These are phyloP conservation scores for Motacilla tschutschensis DNA, from an alignment of 2,113 vertebrate species.

Conservation along the genomic window DNA sequence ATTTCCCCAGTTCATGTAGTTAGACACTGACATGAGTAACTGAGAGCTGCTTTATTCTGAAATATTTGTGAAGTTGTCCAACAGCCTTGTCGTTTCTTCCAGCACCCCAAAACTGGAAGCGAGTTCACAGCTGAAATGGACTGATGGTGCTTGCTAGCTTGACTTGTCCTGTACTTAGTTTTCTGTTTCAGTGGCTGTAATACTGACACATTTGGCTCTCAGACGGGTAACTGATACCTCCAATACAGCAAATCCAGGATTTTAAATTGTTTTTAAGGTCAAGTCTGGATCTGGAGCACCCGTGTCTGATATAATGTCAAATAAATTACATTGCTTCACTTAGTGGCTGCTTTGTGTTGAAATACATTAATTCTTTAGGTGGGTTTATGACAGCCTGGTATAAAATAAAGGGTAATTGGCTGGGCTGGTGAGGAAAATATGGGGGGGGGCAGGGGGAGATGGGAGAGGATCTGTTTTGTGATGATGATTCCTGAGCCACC, in stretches of 20 bases:
- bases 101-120: background rate
- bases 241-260: background rate
- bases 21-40: background rate
- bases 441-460: background rate
- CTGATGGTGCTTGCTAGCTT: background rate
- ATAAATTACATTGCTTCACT: slow-evolving; percentile 44
- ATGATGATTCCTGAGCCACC: background rate
- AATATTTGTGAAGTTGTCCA: background rate
- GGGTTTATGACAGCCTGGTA: background rate
- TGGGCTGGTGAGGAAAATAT: background rate
- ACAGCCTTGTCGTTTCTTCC: background rate
- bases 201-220: background rate
- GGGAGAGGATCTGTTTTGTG: background rate
- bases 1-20: background rate
- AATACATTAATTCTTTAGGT: background rate
- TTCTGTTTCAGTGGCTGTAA: background rate
- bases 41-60: background rate
- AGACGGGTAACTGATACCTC: background rate
- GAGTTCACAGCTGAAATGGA: background rate
- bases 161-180: background rate
- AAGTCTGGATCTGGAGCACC: slow-evolving; percentile 17
- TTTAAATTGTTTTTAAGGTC: slow-evolving; percentile 29
- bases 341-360: slow-evolving; percentile 42
- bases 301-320: slow-evolving; percentile 29
- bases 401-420: background rate